A percentile compares a stretch with the other conserved stretches of the same genome.
phyloP scores from a whole-genome alignment of 2,113 vertebrate genomes.

The Carassius auratus region DNA sequence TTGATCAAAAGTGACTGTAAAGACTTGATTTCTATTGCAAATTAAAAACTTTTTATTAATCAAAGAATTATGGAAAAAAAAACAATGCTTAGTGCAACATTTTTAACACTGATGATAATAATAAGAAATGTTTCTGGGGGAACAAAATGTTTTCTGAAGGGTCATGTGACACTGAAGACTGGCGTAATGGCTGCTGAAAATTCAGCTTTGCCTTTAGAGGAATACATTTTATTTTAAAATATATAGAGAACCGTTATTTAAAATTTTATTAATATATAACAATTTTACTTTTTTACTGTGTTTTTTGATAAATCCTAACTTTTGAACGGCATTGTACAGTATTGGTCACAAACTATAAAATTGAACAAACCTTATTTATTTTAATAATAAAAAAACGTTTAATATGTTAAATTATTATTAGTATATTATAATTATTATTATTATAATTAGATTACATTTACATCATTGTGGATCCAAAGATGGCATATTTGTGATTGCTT shows the following conservation, averaged over 20 bases:
- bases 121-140: background rate
- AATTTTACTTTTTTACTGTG: background rate
- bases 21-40: too few species aligned
- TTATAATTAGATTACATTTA: too few species aligned
- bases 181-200: background rate
- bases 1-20: background rate
- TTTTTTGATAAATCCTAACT: background rate
- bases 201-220: background rate
- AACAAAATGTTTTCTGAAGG: background rate
- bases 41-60: too few species aligned
- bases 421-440: too few species aligned
- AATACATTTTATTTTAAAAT: background rate
- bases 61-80: too few species aligned
- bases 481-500: background rate
- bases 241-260: background rate
- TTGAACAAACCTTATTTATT: too few species aligned
- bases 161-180: background rate
- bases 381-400: too few species aligned
- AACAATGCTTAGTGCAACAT: too few species aligned
- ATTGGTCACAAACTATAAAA: too few species aligned
- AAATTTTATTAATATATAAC: background rate
- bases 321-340: too few species aligned
- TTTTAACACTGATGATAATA: background rate
- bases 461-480: background rate
- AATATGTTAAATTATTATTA: too few species aligned